These are phyloP conservation scores for Adela reaumurella DNA, from an alignment of 2,888 invertebrate species.

Conservation along the genomic window DNA sequence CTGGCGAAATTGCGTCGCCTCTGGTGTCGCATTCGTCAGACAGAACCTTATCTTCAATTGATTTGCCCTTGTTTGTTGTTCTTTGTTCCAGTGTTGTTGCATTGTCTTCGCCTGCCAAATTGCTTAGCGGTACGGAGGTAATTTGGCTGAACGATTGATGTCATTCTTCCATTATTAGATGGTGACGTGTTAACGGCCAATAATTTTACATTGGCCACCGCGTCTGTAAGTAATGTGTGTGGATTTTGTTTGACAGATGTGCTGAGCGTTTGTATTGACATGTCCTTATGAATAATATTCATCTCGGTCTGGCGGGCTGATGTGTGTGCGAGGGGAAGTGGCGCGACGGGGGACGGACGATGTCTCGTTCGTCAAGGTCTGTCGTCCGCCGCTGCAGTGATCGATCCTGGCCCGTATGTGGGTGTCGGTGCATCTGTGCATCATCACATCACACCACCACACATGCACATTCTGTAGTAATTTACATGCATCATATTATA, in stretches of 20 bases:
- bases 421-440: not conserved
- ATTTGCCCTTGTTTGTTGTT: not conserved
- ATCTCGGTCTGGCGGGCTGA: too few relatives aligned
- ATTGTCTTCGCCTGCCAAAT: too few relatives aligned
- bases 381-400: not conserved
- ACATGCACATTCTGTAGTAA: not conserved
- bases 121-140: not conserved
- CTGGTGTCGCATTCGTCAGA: constrained; percentile 1
- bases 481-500: too few relatives aligned
- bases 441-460: not conserved
- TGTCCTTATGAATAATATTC: too few relatives aligned
- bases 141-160: not conserved
- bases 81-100: too few relatives aligned
- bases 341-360: too few relatives aligned
- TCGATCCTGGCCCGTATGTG: not conserved
- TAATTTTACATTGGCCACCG: not conserved
- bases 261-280: too few relatives aligned
- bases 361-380: not conserved
- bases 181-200: not conserved
- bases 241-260: not conserved
- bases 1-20: constrained; percentile 5
- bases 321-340: too few relatives aligned
- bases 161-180: not conserved
- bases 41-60: not conserved
- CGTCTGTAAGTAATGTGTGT: not conserved